A percentile compares a stretch with the other conserved stretches of the same genome.
phyloP scores from a whole-genome alignment of 2,113 vertebrate species.

The Prionailurus viverrinus region DNA sequence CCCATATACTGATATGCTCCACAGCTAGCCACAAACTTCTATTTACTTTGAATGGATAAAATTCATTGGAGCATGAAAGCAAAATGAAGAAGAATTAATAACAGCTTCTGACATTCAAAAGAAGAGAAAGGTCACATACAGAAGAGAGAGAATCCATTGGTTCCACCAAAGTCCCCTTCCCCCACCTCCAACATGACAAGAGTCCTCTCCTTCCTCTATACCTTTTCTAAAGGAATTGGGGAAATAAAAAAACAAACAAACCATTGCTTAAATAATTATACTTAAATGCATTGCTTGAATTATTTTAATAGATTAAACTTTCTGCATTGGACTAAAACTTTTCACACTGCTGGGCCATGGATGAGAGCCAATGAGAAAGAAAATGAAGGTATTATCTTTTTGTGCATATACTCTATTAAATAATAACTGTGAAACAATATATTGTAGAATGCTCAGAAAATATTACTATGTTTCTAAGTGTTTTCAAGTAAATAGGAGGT shows the following conservation, averaged over 20 bases:
- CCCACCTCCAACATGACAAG: not conserved
- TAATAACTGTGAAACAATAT: not conserved
- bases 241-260: not conserved
- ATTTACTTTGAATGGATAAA: not conserved
- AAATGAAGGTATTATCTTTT: not conserved
- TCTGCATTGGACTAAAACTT: not conserved
- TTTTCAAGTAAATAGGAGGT: not conserved
- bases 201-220: not conserved
- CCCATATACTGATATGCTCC: not conserved
- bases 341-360: not conserved
- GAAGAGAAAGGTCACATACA: not conserved
- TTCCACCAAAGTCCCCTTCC: not conserved
- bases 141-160: not conserved
- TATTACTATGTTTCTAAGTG: not conserved
- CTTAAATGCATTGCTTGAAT: not conserved
- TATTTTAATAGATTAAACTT: constrained; percentile 16
- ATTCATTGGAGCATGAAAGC: not conserved
- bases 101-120: not conserved
- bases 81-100: not conserved
- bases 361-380: not conserved
- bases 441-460: not conserved
- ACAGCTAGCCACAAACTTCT: not conserved
- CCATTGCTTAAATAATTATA: not conserved
- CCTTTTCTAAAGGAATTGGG: not conserved
- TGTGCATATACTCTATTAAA: not conserved